A percentile compares a stretch with the other conserved stretches of the same genome.
Evolutionary conservation across 2,888 invertebrate genomes (phyloP).

Genomic region (Nomada flava): DNA sequence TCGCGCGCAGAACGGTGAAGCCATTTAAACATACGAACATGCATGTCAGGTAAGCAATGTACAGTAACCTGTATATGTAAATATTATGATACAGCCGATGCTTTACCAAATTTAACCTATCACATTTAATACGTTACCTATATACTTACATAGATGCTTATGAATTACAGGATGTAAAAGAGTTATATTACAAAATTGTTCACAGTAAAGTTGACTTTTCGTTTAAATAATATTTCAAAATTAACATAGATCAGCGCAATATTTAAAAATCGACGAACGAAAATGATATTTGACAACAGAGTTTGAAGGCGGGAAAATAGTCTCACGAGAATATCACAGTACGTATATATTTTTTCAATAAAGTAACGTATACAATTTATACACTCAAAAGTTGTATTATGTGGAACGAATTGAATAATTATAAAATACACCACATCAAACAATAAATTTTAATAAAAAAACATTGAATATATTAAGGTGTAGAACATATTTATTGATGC

Average conservation of each 20-base stretch:
- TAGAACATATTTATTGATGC: not conserved
- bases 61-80: not conserved
- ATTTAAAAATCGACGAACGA: not conserved
- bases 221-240: not conserved
- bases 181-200: not conserved
- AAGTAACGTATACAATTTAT: not conserved
- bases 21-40: not conserved
- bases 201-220: not conserved
- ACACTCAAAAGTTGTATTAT: not conserved
- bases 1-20: not conserved
- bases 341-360: not conserved
- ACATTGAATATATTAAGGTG: not conserved
- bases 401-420: not conserved
- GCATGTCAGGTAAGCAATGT: no score
- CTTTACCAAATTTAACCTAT: slow-evolving; percentile 9
- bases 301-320: slow-evolving; percentile 22
- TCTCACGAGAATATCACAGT: not conserved
- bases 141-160: not conserved
- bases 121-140: not conserved
- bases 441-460: not conserved
- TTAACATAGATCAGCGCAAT: not conserved
- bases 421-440: not conserved
- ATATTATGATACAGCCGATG: not conserved
- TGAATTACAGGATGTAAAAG: not conserved
- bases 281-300: not conserved